These are phyloP conservation scores for Marcusenius ussheri DNA, from an alignment of 2,113 vertebrate species.

Conservation along the genomic window DNA sequence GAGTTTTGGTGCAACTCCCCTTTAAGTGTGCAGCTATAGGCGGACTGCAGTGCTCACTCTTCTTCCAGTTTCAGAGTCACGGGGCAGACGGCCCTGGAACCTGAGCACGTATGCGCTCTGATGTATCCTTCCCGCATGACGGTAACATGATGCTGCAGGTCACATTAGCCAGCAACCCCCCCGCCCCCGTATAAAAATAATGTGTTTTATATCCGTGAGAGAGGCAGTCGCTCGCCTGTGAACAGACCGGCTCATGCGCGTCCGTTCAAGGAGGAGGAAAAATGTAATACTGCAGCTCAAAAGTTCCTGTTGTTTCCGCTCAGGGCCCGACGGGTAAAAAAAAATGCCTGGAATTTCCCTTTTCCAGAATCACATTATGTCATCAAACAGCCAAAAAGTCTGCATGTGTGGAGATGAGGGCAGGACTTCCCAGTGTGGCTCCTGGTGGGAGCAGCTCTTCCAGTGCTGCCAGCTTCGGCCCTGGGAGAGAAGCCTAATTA, in stretches of 20 bases:
- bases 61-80: neutral
- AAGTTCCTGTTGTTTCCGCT: neutral
- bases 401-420: neutral
- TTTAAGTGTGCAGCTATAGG: neutral
- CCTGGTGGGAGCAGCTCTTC: neutral
- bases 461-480: neutral
- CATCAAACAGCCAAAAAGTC: neutral
- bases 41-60: neutral
- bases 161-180: neutral
- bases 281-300: neutral
- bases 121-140: neutral
- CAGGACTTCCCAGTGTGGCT: neutral
- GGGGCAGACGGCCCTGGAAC: neutral
- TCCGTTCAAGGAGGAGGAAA: neutral
- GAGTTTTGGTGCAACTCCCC: neutral
- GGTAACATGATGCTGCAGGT: neutral
- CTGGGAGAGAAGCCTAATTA: neutral
- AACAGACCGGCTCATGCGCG: neutral
- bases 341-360: slow-evolving; percentile 10
- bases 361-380: neutral
- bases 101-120: neutral
- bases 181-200: neutral
- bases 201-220: neutral
- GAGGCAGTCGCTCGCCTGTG: neutral
- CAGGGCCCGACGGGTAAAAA: neutral